Base-by-base conservation (phyloP, 2,888 invertebrate species). In the Pristionchus fissidentatus region DNA sequence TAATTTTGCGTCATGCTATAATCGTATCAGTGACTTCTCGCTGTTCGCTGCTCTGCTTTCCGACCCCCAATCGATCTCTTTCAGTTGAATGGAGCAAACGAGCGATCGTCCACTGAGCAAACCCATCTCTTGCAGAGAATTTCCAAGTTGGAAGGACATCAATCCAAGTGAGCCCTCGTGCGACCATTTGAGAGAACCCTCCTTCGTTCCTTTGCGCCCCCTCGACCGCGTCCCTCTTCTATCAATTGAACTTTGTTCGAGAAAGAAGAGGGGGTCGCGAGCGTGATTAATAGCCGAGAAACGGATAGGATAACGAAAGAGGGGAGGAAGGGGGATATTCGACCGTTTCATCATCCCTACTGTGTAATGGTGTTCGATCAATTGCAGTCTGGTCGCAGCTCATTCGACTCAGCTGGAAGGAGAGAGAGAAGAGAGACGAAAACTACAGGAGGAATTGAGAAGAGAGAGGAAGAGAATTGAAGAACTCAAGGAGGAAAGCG, bases 381-480 rank as follows among this genome's bases (percentile, higher is more conserved):
- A 15, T 66, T 83, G n/a, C 83, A 83, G 83, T 41, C 55, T 73
- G 15, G 26, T 52, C 7, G 0, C 73, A 0, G 46, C 60, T 35
- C 78, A 84, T 62, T 52, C 60, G 5, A 66, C 83, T 10, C 85
- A 84, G 70, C 77, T 84, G 49, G 84, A 85, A 32, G 49, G 55
- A 1, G 84, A 83, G 29, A 77, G 38, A 19, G 83, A 84, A 41
- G 85, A 84, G 26, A 85, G 77, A 82, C 62, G 49, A 5, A 75
- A 70, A 4, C 57, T 84, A 43, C 66, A 62, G 52, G 55, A 73
- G 19, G 81, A 83, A 32, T 41, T 84, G 43, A 49, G 26, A 43
- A 22, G 3, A 29, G 41, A 80, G 8, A 73, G 73, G 66, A 82
- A 77, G 46, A 80, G 46, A 35, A 83, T 78, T 1, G 70, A 49